A percentile compares a stretch with the other conserved stretches of the same genome.
phyloP scores from a whole-genome alignment of 2,888 invertebrate species.

The Leptinotarsa rubiginosa region DNA sequence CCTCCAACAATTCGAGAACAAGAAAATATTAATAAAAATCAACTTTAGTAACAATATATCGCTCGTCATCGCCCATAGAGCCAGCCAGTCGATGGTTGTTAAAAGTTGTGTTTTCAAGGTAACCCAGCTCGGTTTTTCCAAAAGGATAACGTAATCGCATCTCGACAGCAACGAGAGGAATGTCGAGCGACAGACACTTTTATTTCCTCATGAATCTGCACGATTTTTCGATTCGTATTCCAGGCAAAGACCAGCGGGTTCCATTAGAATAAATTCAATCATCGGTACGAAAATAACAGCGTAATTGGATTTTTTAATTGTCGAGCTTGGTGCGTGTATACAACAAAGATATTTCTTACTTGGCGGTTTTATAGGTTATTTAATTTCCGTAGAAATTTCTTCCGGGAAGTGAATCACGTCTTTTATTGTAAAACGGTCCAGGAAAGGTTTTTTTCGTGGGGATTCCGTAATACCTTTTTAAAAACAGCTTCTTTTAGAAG shows the following conservation, averaged over 20 bases:
- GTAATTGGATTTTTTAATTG: slow-evolving; percentile 5
- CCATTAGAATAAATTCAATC: not conserved
- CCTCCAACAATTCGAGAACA: not conserved
- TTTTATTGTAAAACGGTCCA: no score
- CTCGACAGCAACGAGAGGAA: slow-evolving; percentile 37
- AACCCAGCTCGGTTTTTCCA: slow-evolving; percentile 52
- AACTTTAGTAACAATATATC: slow-evolving; percentile 13
- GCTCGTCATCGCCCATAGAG: not conserved
- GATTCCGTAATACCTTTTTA: no score
- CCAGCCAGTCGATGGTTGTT: slow-evolving; percentile 12
- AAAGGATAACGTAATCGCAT: slow-evolving; percentile 52
- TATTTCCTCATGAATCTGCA: slow-evolving; percentile 32
- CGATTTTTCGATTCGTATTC: slow-evolving; percentile 30
- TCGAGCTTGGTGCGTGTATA: not conserved
- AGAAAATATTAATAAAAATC: not conserved
- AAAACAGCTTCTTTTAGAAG: no score
- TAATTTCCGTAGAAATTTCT: not conserved
- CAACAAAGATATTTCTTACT: not conserved
- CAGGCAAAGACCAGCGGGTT: slow-evolving; percentile 20
- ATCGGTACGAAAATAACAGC: not conserved
- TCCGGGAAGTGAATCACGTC: not conserved
- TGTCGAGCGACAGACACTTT: slow-evolving; percentile 33
- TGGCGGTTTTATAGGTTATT: not conserved
- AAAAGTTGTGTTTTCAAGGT: slow-evolving; percentile 45
- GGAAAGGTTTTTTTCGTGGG: no score